Evolutionary conservation across 2,888 invertebrate species (phyloP).

Genomic region (Disparrhopalites patrizii): DNA sequence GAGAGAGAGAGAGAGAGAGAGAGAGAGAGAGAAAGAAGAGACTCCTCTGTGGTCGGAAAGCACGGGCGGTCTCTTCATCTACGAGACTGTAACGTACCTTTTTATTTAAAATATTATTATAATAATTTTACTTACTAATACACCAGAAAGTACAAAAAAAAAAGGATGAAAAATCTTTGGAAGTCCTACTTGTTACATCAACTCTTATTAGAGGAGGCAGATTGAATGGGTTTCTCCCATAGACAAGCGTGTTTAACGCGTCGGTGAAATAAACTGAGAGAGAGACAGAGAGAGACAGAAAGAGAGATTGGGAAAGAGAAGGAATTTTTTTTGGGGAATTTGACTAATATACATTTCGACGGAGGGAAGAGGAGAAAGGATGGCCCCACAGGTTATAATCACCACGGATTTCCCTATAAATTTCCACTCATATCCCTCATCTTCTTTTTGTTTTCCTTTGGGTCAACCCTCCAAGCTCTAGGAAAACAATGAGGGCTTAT

Average conservation of each 20-base stretch:
- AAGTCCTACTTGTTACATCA: too few relatives aligned
- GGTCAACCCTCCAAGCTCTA: conserved; percentile 29
- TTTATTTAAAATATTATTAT: conserved; percentile 1
- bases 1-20: neutral
- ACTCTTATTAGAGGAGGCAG: too few relatives aligned
- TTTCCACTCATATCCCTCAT: conserved; percentile 20
- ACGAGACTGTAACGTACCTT: conserved; percentile 24
- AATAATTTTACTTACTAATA: too few relatives aligned
- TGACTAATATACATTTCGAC: too few relatives aligned
- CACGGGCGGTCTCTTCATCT: conserved; percentile 43
- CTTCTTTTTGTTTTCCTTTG: too few relatives aligned
- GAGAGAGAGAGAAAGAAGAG: neutral
- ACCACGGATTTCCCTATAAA: conserved; percentile 28
- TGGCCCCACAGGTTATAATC: conserved; percentile 24
- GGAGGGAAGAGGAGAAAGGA: too few relatives aligned
- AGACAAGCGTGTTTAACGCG: too few relatives aligned
- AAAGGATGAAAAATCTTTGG: too few relatives aligned
- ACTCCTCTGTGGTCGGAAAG: conserved; percentile 24
- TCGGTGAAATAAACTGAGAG: conserved; percentile 18
- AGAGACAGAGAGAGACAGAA: neutral
- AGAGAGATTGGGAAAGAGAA: too few relatives aligned
- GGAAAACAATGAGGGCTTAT: conserved; percentile 19
- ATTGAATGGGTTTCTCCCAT: too few relatives aligned
- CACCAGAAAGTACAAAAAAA: too few relatives aligned
- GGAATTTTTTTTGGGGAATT: too few relatives aligned